Base-by-base conservation (phyloP, 2,888 invertebrate species). In the Eupithecia exiguata region DNA sequence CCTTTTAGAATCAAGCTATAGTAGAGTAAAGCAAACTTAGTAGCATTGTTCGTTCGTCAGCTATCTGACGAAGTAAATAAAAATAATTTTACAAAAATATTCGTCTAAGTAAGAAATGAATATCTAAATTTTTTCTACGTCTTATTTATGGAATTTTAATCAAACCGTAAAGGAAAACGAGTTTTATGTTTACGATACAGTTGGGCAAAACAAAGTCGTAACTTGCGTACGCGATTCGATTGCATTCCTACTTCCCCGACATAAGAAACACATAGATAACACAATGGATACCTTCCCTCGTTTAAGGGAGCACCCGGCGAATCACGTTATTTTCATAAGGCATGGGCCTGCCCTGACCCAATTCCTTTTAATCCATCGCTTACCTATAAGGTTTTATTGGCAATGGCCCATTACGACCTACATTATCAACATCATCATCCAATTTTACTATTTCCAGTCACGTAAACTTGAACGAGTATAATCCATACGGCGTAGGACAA, bases 321-420 rank as follows among this genome's bases (percentile, higher is more conserved):
- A 89, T 86, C 82, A 84, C 87, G 87, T 91, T 91, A 91, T 92
- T 92, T 92, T 91, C 88, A 89, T 92, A 92, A 92, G 88, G 87
- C 84, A 89, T 84, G 88, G 86, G 91, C 89, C 90, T 90, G 88
- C 92, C 92, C 90, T 94, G 93, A 93, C 93, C 94, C 83, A 93
- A 86, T 93, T 94, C 89, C 89, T 91, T 93, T 90, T 92, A 93
- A 93, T 94, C 93, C 93, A 94, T 93, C 91, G 92, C 91, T 94
- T 94, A 93, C 94, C 93, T 94, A 94, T 93, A 94, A 94, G 92
- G 92, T 94, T 93, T 94, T 94, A 94, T 94, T 94, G 92, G 91
- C 92, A 91, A 92, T 91, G 91, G 92, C 92, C 93, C 91, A 93
- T 94, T 92, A 93, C 92, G 91, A 92, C 93, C 92, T 92, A 93